Base-by-base conservation (phyloP, 1,140 invertebrate genomes). In the Gryllus bimaculatus region DNA sequence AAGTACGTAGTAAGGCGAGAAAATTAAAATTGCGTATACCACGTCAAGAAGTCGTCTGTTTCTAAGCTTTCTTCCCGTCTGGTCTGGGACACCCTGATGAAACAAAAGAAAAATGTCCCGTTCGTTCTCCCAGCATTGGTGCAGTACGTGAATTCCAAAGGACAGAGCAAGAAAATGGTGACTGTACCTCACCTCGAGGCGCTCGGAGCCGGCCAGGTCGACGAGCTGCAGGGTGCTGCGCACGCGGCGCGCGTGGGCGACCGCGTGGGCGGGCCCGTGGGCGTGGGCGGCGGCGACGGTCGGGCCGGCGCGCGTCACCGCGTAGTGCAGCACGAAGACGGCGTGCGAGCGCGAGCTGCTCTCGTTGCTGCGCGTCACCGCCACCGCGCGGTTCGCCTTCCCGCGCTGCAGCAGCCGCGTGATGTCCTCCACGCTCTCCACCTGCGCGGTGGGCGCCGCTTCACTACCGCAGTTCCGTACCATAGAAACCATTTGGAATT, bases 321-420 rank as follows among this genome's bases (percentile, higher is more conserved):
- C 54, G 54, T 66, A 66, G 54, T 66, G 54, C 54, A 66, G 18
- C 54, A 66, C 94, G 87, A 99, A 99, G 80, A 99, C 98, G 73
- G 98, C 98, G 88, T 99, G 98, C 18, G 96, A 98, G 77, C 98
- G 86, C 12, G 97, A 98, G 84, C 96, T 98, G 86, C 99, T 96
- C 85, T 98, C 96, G 87, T 99, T 99, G 98, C 99, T 99, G 86
- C 99, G 98, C 13, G 98, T 99, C 49, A 96, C 93, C 87, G 89
- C 90, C 74, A 95, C 92, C 0, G 95, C 94, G 80, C 96, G 90
- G 85, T 97, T 95, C 82, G 92, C 89, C 86, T 97, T 97, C n/a
- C 96, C 96, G 18, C 91, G 88, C 81, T 90, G 90, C 95, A 98
- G 96, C 8, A 96, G 90, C 80, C 93, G 91, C 81, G 95, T 89